A percentile compares a stretch with the other conserved stretches of the same genome.
Conservation (phyloP, 2,113 vertebrate species). For the Alectura lathami region DNA sequence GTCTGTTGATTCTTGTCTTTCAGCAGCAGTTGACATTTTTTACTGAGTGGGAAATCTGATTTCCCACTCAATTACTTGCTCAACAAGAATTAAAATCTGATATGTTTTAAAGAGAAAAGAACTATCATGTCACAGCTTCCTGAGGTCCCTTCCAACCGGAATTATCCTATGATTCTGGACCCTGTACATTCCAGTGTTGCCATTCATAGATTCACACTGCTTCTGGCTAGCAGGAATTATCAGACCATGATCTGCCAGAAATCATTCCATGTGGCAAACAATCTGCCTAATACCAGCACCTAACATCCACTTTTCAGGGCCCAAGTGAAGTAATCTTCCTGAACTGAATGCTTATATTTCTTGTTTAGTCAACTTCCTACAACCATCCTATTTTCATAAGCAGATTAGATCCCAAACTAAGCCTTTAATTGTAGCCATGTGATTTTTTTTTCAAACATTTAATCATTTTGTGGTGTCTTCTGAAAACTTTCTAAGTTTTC, state of each 20-base stretch:
- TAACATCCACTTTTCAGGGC: background rate
- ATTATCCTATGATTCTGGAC: background rate
- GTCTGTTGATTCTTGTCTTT: background rate
- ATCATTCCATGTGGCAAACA: background rate
- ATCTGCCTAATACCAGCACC: background rate
- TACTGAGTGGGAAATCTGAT: background rate
- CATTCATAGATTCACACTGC: background rate
- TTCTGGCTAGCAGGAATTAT: background rate
- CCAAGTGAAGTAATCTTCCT: background rate
- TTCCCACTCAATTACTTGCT: background rate
- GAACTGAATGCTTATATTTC: background rate
- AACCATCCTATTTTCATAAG: background rate
- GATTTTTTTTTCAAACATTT: background rate
- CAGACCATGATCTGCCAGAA: background rate
- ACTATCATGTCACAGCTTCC: background rate
- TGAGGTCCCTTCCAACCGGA: background rate
- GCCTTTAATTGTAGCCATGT: background rate
- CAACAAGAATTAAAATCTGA: background rate
- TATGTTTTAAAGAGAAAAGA: background rate
- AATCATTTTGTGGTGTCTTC: background rate
- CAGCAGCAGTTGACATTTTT: background rate
- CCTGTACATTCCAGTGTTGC: background rate
- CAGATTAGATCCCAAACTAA: background rate
- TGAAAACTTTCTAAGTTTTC: background rate
- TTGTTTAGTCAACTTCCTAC: background rate